phyloP scores from a whole-genome alignment of 2,888 invertebrate genomes.

The Poecilus cupreus region DNA sequence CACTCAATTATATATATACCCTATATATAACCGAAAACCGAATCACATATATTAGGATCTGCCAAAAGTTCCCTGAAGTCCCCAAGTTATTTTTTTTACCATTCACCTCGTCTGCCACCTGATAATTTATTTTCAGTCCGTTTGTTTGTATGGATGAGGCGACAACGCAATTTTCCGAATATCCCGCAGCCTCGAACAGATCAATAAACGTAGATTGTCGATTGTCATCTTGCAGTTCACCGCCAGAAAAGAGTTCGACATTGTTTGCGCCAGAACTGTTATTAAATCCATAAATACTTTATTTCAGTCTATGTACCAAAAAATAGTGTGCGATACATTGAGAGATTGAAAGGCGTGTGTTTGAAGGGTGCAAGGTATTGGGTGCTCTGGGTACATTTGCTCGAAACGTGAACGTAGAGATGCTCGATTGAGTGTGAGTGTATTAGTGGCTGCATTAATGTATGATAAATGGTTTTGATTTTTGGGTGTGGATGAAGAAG shows the following conservation, averaged over 20 bases:
- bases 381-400: too few species aligned
- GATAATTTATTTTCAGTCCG: slow-evolving; percentile 20
- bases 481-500: too few species aligned
- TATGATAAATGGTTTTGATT: too few species aligned
- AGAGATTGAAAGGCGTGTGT: too few species aligned
- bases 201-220: slow-evolving; percentile 31
- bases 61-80: neutral
- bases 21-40: neutral
- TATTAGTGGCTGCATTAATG: too few species aligned
- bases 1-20: neutral
- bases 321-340: too few species aligned
- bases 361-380: too few species aligned
- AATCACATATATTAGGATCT: neutral
- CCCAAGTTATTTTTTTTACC: slow-evolving; percentile 1
- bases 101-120: slow-evolving; percentile 19
- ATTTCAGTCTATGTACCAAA: too few species aligned
- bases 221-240: slow-evolving; percentile 22
- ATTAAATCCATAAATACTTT: neutral
- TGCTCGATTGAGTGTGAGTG: too few species aligned
- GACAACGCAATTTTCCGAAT: slow-evolving; percentile 28
- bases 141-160: slow-evolving; percentile 39
- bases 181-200: slow-evolving; percentile 12
- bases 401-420: too few species aligned
- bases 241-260: neutral
- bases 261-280: neutral